Percentiles rank a stretch among this genome's conserved stretches.
Evolutionary conservation across 1,140 invertebrate genomes (phyloP).

Genomic region (Thaumetopoea pityocampa): DNA sequence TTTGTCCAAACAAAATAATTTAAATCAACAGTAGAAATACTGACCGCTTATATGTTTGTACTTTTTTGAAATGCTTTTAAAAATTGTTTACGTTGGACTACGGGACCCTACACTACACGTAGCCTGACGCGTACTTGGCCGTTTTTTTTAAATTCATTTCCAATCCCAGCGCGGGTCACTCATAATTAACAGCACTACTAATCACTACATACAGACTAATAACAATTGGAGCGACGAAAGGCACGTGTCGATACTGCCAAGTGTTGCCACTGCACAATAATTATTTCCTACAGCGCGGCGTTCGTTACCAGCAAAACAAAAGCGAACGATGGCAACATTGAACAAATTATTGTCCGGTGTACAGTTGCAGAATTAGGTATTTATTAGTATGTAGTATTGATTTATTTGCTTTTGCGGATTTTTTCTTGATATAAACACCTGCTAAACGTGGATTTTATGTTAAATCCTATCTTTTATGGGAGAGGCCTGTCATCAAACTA

Average conservation of each 20-base stretch:
- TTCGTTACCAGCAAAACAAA: constrained; percentile 40
- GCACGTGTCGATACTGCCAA: constrained; percentile 45
- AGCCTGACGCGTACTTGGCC: background rate
- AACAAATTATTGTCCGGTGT: constrained; percentile 34
- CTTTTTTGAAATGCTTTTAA: no score
- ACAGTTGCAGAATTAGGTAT: constrained; percentile 26
- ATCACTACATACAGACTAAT: background rate
- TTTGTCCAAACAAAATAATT: no score
- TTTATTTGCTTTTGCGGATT: constrained; percentile 6
- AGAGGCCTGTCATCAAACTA: no score
- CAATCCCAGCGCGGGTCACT: constrained; percentile 1
- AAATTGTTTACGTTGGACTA: no score
- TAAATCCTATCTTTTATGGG: no score
- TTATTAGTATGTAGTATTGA: constrained; percentile 17
- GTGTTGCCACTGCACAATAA: constrained; percentile 65
- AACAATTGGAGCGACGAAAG: constrained; percentile 13
- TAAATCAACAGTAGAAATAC: no score
- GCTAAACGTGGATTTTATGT: no score
- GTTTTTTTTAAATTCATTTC: background rate
- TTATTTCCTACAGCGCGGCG: constrained; percentile 60
- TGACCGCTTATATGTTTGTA: no score
- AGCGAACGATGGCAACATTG: constrained; percentile 39
- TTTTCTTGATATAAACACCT: no score
- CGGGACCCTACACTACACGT: background rate
- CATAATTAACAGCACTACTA: constrained; percentile 16